Conservation (phyloP, 1,140 invertebrate species). For the Phthorimaea operculella region DNA sequence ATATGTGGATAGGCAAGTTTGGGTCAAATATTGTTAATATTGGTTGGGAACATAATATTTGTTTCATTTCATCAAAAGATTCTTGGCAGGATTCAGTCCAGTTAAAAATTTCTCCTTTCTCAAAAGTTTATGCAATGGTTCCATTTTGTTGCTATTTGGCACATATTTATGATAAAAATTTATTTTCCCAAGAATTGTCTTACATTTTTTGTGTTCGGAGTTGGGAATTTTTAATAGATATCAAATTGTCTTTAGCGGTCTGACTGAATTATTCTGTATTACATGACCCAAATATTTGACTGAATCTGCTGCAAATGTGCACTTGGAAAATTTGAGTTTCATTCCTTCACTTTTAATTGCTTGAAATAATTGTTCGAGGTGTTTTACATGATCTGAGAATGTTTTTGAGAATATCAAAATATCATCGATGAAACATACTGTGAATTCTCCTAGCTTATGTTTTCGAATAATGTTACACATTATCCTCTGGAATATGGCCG, state of each 20-base stretch:
- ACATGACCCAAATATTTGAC: conserved; percentile 39
- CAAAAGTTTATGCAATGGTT: conserved; percentile 27
- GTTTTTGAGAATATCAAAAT: conserved; percentile 11
- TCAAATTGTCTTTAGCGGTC: conserved; percentile 34
- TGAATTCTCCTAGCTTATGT: conserved; percentile 25
- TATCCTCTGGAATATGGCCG: conserved; percentile 41
- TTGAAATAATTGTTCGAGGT: conserved; percentile 6
- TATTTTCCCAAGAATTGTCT: conserved; percentile 40
- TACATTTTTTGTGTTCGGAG: too few relatives aligned
- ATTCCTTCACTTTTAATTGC: conserved; percentile 7
- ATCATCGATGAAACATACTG: conserved; percentile 12
- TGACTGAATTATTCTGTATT: conserved; percentile 32
- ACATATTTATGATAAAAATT: conserved; percentile 33
- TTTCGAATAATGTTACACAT: conserved; percentile 34
- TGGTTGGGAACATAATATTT: conserved; percentile 36
- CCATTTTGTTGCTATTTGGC: conserved; percentile 17
- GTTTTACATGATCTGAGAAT: conserved; percentile 6
- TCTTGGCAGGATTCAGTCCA: conserved; percentile 36
- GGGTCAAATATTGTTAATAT: conserved; percentile 36
- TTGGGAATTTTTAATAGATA: conserved; percentile 37
- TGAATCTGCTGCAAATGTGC: conserved; percentile 31
- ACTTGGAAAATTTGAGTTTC: conserved; percentile 37
- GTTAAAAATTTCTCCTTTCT: conserved; percentile 33
- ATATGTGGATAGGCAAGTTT: conserved; percentile 34
- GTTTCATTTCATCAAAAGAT: conserved; percentile 39